These are phyloP conservation scores for Mechanitis messenoides DNA, from an alignment of 2,888 invertebrate species.

Conservation along the genomic window DNA sequence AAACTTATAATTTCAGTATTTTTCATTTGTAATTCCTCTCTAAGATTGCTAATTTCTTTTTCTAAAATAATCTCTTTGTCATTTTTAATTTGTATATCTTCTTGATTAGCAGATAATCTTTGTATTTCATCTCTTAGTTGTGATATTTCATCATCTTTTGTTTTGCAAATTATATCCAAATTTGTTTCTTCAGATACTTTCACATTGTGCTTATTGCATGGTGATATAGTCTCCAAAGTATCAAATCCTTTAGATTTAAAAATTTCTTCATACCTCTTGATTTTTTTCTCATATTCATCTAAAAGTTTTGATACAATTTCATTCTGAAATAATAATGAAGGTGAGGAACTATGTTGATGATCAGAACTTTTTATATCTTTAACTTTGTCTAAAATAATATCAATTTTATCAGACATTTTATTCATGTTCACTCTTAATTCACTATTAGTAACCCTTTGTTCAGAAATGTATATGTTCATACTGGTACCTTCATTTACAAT, in stretches of 20 bases:
- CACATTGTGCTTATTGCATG: constrained; percentile 29
- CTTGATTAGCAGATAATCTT: constrained; percentile 28
- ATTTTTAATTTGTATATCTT: constrained; percentile 24
- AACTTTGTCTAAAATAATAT: constrained; percentile 49
- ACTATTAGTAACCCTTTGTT: constrained; percentile 63
- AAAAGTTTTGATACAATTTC: constrained; percentile 56
- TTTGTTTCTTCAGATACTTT: constrained; percentile 20
- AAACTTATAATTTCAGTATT: constrained; percentile 25
- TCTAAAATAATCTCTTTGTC: constrained; percentile 31
- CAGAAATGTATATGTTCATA: constrained; percentile 50
- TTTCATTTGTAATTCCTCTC: constrained; percentile 30
- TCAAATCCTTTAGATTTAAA: constrained; percentile 40
- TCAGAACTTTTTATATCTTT: constrained; percentile 37
- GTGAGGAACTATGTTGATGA: constrained; percentile 16
- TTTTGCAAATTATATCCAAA: constrained; percentile 36
- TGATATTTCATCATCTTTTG: constrained; percentile 41
- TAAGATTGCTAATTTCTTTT: constrained; percentile 38
- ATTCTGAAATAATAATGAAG: constrained; percentile 38
- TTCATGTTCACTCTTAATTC: constrained; percentile 63
- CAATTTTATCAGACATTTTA: constrained; percentile 59
- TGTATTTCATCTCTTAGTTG: constrained; percentile 40
- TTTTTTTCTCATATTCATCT: constrained; percentile 64
- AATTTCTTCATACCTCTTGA: constrained; percentile 56
- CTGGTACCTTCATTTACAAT: constrained; percentile 37
- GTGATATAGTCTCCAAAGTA: constrained; percentile 19